Base-by-base conservation (phyloP, 2,888 invertebrate species). In the Cinara cedri region DNA sequence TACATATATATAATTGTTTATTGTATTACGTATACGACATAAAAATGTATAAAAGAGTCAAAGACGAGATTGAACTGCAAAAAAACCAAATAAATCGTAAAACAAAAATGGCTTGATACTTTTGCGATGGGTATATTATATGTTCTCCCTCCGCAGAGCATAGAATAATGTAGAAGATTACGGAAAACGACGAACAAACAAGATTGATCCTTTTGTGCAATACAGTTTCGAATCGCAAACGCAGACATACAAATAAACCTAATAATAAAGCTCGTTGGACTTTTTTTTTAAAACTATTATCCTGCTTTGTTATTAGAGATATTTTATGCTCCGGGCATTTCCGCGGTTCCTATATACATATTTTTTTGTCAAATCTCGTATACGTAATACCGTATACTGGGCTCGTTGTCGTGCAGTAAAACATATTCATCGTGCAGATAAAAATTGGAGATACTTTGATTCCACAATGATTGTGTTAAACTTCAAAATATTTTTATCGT, bases 191-290 rank as follows among this genome's bases (percentile, higher is more conserved):
- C 68, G 75, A 57, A 66, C 54, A 76, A 66, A 76, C n/a, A 70
- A 62, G 21, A 78, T 78, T 60, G 70, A 78, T 62, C 51, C 70
- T 78, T 68, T 78, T 78, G 68, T 78, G 51, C 34, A 34, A 6
- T 34, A 6, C 34, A 34, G 34, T 62, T 26, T 54, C 16, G 16
- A 68, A 51, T 76, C 78, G 60, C 51, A 4, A 78, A 6, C 19
- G 11, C 78, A 70, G 60, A 70, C 66, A 49, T n/a, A 78, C 57
- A 42, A 70, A 51, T 60, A 78, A 68, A 62, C 51, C 60, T 60
- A 70, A 78, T 76, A 76, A 78, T 57, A 60, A 57, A 68, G 60
- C 62, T 60, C 57, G 54, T 57, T 51, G 49, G 60, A 49, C 42
- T 70, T 78, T 57, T 68, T 34, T 34, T 34, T 34, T 34, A 34